Evolutionary conservation across 2,113 vertebrate genomes (phyloP).

Genomic region (Azemiops feae): DNA sequence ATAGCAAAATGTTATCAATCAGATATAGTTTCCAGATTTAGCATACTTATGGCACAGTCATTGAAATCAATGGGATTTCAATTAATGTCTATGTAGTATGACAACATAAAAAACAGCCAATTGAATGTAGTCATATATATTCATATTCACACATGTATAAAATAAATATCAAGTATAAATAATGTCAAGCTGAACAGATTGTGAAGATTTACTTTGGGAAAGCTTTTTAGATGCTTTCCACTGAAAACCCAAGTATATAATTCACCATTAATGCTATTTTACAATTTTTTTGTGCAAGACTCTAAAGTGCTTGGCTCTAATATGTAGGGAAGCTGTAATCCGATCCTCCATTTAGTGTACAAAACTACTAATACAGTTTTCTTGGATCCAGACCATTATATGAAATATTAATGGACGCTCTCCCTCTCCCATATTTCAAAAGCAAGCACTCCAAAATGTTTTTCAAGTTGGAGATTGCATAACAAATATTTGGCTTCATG

Average conservation of each 20-base stretch:
- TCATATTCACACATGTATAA: not conserved
- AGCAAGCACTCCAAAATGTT: not conserved
- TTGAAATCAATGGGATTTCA: not conserved
- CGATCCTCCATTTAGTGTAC: not conserved
- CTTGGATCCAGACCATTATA: not conserved
- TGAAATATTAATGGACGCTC: not conserved
- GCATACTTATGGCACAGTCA: not conserved
- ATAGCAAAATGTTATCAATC: conserved; percentile 7
- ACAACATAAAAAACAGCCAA: not conserved
- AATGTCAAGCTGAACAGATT: not conserved
- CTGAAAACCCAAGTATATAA: not conserved
- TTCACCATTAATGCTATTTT: not conserved
- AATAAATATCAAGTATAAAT: not conserved
- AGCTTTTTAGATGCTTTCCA: not conserved
- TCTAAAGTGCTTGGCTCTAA: not conserved
- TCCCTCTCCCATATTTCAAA: not conserved
- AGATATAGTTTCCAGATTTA: not conserved
- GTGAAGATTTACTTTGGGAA: not conserved
- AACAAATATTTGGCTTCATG: not conserved
- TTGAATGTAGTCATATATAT: not conserved
- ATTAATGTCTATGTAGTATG: not conserved
- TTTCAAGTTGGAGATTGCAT: not conserved
- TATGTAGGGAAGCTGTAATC: not conserved
- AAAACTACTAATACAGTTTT: not conserved
- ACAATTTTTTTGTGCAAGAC: not conserved